Conservation (phyloP, 2,888 invertebrate species). For the Nomada goodeniana region DNA sequence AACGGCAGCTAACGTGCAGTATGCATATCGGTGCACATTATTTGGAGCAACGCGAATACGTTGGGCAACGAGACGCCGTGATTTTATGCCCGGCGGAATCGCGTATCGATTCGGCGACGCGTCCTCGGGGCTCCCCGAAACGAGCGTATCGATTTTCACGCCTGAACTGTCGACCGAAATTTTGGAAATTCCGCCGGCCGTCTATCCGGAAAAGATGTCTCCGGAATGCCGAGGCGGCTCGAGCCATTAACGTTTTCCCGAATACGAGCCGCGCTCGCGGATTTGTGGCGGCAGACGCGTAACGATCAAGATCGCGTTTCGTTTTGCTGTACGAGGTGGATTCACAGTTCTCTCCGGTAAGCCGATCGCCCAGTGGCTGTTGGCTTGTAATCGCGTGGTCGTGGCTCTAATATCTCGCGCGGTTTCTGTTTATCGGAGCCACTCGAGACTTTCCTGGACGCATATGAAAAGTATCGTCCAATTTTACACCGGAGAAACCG, state of each 20-base stretch:
- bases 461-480: neutral
- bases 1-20: conserved; percentile 17
- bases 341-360: neutral
- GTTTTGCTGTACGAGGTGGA: neutral
- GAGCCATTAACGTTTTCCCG: too few relatives aligned
- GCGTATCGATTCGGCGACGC: conserved; percentile 41
- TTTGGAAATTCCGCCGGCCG: conserved; percentile 23
- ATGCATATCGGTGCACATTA: conserved; percentile 6
- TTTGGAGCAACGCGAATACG: neutral
- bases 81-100: conserved; percentile 33
- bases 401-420: conserved; percentile 1
- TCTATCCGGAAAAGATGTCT: neutral
- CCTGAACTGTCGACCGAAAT: too few relatives aligned
- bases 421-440: conserved; percentile 14
- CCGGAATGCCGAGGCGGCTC: too few relatives aligned
- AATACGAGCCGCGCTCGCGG: neutral
- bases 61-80: neutral
- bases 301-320: conserved; percentile 12
- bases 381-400: neutral
- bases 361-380: neutral
- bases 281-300: neutral
- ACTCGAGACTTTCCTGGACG: neutral
- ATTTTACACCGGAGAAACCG: neutral
- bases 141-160: conserved; percentile 40
- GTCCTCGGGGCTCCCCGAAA: conserved; percentile 1